Percentiles rank a stretch among this genome's conserved stretches.
Evolutionary conservation across 2,888 invertebrate species (phyloP).

Genomic region (Mesoligia furuncula): DNA sequence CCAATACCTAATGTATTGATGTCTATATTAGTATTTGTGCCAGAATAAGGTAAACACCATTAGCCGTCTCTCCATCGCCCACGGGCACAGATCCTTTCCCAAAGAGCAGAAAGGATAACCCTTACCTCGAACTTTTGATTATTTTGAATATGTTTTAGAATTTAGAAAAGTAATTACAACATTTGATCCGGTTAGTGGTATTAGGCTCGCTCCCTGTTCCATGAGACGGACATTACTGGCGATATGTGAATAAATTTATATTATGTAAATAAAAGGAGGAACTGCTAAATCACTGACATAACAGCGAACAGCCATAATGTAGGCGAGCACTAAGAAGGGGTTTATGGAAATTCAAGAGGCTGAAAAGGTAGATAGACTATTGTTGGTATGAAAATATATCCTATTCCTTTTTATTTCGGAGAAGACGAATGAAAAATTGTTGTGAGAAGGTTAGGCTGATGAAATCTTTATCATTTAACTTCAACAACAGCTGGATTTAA

Average conservation of each 20-base stretch:
- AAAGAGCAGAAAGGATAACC: background rate
- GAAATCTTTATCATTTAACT: background rate
- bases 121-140: background rate
- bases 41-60: conserved; percentile 28
- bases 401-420: background rate
- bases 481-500: conserved; percentile 6
- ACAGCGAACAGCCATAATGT: background rate
- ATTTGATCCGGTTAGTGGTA: background rate
- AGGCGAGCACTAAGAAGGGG: background rate
- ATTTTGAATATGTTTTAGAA: background rate
- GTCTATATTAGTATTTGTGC: conserved; percentile 14
- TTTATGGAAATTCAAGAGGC: background rate
- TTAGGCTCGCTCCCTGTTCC: too few species aligned
- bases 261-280: background rate
- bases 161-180: background rate
- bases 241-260: background rate
- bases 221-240: too few species aligned
- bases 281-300: background rate
- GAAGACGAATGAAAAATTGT: background rate
- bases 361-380: too few species aligned
- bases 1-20: conserved; percentile 30
- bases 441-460: background rate
- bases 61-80: conserved; percentile 22
- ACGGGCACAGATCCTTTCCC: conserved; percentile 6
- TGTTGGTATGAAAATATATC: background rate